Evolutionary conservation across 2,113 vertebrate genomes (phyloP).

Genomic region (Daphoenositta chrysoptera): DNA sequence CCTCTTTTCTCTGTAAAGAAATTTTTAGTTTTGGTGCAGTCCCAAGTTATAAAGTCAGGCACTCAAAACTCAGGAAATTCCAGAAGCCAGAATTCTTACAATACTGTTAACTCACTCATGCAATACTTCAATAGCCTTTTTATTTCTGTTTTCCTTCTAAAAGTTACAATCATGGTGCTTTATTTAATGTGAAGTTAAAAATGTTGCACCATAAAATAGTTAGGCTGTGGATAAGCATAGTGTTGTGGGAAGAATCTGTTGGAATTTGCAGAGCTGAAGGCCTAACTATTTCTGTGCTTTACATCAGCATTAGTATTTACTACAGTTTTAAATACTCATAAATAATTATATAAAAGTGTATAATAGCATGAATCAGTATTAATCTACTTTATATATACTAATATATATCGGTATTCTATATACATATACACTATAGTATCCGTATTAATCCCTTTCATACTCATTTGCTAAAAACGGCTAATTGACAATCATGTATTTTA

Average conservation of each 20-base stretch:
- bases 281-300: not conserved
- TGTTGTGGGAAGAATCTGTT: not conserved
- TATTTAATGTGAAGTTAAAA: not conserved
- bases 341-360: not conserved
- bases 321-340: not conserved
- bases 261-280: not conserved
- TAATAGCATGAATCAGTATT: not conserved
- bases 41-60: slow-evolving; percentile 14
- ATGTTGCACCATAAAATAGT: not conserved
- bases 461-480: not conserved
- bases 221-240: not conserved
- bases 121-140: not conserved
- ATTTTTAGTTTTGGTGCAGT: not conserved
- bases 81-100: slow-evolving; percentile 10
- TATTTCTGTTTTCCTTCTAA: not conserved
- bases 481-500: not conserved
- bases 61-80: slow-evolving; percentile 33
- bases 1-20: not conserved
- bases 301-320: not conserved
- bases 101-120: not conserved
- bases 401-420: not conserved
- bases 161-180: not conserved
- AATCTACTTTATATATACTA: not conserved
- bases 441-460: not conserved
- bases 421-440: not conserved